Evolutionary conservation across 2,888 invertebrate species (phyloP).

Genomic region (Orthonevra nobilis): DNA sequence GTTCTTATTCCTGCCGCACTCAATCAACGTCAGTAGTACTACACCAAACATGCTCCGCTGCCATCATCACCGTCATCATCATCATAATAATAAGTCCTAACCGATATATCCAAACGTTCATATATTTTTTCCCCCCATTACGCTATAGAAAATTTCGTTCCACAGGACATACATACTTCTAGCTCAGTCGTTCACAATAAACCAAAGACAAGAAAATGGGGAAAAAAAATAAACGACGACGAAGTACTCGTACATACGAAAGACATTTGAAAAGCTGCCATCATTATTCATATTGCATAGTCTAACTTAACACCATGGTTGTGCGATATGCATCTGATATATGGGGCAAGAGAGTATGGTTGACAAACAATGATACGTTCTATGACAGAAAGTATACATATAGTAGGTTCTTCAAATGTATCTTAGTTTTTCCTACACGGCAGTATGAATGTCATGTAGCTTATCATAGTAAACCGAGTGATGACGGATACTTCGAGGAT

Average conservation of each 20-base stretch:
- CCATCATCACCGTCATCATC: constrained; percentile 28
- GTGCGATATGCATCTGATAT: constrained; percentile 27
- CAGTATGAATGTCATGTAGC: too few relatives aligned
- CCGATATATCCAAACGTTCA: constrained; percentile 9
- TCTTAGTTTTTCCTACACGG: too few relatives aligned
- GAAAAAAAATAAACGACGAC: constrained; percentile 7
- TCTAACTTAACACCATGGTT: constrained; percentile 36
- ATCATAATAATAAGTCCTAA: constrained; percentile 47
- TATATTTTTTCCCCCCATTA: constrained; percentile 7
- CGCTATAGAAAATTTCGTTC: constrained; percentile 16
- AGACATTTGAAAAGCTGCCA: constrained; percentile 45
- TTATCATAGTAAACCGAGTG: too few relatives aligned
- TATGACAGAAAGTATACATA: not conserved
- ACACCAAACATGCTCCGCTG: constrained; percentile 16
- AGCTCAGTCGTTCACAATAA: constrained; percentile 38
- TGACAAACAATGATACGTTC: constrained; percentile 41
- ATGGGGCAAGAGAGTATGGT: constrained; percentile 21
- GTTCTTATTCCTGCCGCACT: constrained; percentile 52
- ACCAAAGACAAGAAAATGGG: not conserved
- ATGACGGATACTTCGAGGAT: too few relatives aligned
- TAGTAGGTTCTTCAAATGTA: not conserved
- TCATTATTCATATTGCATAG: constrained; percentile 56
- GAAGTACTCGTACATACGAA: constrained; percentile 4
- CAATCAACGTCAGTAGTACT: constrained; percentile 47
- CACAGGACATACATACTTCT: constrained; percentile 41